Conservation (phyloP, 2,113 vertebrate genomes). For the Pseudorectes ferrugineus region DNA sequence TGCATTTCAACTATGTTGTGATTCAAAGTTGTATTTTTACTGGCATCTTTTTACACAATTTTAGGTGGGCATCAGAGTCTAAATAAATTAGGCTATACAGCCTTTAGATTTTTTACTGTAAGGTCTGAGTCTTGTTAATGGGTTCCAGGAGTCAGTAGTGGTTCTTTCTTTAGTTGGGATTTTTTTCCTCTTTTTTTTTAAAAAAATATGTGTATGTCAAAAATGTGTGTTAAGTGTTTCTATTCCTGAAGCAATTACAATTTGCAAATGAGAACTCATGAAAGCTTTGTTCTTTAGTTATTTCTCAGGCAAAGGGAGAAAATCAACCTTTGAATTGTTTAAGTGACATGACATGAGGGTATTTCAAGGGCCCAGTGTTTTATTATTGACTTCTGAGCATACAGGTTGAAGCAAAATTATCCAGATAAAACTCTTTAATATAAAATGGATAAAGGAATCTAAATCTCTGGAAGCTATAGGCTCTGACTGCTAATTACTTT, state of each 20-base stretch:
- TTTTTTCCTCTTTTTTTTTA: neutral
- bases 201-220: neutral
- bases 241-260: neutral
- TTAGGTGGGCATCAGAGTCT: neutral
- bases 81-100: neutral
- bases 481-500: neutral
- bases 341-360: neutral
- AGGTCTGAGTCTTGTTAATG: neutral
- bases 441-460: slow-evolving; percentile 3
- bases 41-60: neutral
- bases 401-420: neutral
- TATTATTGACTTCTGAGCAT: neutral
- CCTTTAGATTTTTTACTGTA: neutral
- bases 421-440: slow-evolving; percentile 7
- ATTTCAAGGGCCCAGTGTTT: neutral
- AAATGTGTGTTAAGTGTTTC: neutral
- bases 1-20: neutral
- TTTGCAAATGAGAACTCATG: neutral
- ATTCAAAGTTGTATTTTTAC: neutral
- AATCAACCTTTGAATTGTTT: neutral
- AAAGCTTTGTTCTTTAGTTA: neutral
- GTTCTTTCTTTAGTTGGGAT: neutral
- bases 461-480: neutral
- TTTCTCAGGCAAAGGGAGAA: neutral
- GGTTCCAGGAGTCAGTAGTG: neutral